Conservation (phyloP, 2,113 vertebrate species). For the Rhegmatorhina hoffmannsi region DNA sequence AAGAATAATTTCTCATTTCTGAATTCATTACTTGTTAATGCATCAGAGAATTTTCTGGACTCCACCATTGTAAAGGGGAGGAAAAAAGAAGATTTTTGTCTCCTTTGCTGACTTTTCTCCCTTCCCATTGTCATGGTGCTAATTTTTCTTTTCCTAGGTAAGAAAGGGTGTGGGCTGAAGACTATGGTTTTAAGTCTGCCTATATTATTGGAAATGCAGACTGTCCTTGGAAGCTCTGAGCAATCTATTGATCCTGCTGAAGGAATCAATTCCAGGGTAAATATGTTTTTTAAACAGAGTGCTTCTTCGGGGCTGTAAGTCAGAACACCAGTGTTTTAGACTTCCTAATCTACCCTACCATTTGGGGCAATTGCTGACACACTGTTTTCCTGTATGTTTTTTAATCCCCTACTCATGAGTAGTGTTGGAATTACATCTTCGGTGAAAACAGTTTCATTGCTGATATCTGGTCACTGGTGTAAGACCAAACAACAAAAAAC, state of each 20-base stretch:
- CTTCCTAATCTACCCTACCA: background rate
- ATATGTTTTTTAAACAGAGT: background rate
- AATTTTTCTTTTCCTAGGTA: background rate
- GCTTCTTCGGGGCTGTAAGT: background rate
- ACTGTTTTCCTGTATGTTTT: background rate
- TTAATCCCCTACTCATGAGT: background rate
- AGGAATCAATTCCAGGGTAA: background rate
- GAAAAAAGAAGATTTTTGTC: background rate
- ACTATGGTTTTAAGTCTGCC: rapidly evolving
- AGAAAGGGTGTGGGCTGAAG: background rate
- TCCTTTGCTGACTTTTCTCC: background rate
- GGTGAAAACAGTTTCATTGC: background rate
- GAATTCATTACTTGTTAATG: background rate
- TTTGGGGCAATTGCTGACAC: background rate
- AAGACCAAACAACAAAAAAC: background rate
- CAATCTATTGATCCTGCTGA: background rate
- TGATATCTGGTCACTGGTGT: background rate
- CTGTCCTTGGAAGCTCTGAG: background rate
- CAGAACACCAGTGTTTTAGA: background rate
- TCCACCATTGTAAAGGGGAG: background rate
- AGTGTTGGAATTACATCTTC: background rate
- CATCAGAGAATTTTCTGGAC: background rate
- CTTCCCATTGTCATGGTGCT: background rate
- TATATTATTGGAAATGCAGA: background rate
- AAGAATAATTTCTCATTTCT: background rate